Base-by-base conservation (phyloP, 1,140 invertebrate species). In the Harlomillsia oculata region DNA sequence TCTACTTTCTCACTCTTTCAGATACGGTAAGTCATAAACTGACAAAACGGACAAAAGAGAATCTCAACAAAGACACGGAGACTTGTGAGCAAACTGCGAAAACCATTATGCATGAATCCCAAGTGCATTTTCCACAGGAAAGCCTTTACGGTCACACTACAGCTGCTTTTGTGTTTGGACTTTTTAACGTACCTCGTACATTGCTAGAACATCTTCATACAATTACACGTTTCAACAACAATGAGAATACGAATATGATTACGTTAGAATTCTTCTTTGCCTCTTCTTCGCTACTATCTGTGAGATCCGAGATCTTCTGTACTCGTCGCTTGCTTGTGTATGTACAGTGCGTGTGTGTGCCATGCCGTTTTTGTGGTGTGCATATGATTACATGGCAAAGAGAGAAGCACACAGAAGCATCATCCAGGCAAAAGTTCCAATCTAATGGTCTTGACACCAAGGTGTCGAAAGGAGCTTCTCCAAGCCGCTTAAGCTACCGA, bases 51-150 rank as follows among this genome's bases (percentile, higher is more conserved):
- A 48, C 30, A 50, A 50, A 18, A 48, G 32, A 21, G 18, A 16
- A 8, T 18, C n/a, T n/a, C n/a, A 30, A 50, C 21, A 20, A 18
- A 29, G 30, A 48, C 32, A 28, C 20, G 29, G 29, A 30, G 39
- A 53, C n/a, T 59, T 59, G 36, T 60, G 58, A 55, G 52, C 36
- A 54, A 60, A 60, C 58, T 60, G 58, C 58, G 51, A 60, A 55
- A 54, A 26, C 43, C 45, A 53, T 59, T 48, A 56, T 34, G 11
- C 41, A 45, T 16, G 44, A 11, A n/a, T n/a, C n/a, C n/a, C n/a
- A n/a, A n/a, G n/a, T n/a, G n/a, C n/a, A n/a, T n/a, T n/a, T n/a
- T n/a, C n/a, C n/a, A n/a, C n/a, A n/a, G n/a, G n/a, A n/a, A n/a
- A n/a, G n/a, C n/a, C n/a, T n/a, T n/a, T n/a, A n/a, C n/a, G n/a